These are phyloP conservation scores for Acanthurus lineatus DNA, from an alignment of 2,797 vertebrate genomes.

Conservation along the genomic window DNA sequence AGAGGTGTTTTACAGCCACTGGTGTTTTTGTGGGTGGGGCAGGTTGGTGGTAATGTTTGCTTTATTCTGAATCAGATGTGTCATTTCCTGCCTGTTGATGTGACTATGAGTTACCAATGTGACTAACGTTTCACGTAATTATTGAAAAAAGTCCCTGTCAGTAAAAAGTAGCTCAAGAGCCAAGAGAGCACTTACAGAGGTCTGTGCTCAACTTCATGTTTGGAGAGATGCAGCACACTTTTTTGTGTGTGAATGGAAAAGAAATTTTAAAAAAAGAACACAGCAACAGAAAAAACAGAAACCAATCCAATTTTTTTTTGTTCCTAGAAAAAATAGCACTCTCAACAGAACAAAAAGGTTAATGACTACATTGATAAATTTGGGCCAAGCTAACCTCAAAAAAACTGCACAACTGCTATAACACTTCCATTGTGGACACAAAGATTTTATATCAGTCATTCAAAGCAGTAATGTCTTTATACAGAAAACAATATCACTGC, in stretches of 20 bases:
- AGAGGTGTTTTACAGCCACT: constrained; percentile 12
- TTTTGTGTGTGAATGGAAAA: neutral
- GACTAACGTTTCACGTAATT: constrained; percentile 40
- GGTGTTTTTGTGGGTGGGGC: constrained; percentile 18
- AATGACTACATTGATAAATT: neutral
- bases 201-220: neutral
- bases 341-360: neutral
- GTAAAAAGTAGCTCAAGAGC: neutral
- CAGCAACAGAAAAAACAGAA: neutral
- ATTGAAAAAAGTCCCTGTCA: constrained; percentile 3
- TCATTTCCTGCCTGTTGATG: constrained; percentile 52
- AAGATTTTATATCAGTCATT: neutral
- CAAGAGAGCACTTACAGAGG: neutral
- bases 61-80: constrained; percentile 27
- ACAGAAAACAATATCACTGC: neutral
- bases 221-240: neutral
- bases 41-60: constrained; percentile 29
- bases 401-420: neutral
- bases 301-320: neutral
- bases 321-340: too few relatives aligned
- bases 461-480: neutral
- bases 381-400: too few relatives aligned
- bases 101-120: constrained; percentile 16
- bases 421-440: neutral
- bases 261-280: neutral